phyloP scores from a whole-genome alignment of 2,797 vertebrate species.

The Pogonophryne albipinna region DNA sequence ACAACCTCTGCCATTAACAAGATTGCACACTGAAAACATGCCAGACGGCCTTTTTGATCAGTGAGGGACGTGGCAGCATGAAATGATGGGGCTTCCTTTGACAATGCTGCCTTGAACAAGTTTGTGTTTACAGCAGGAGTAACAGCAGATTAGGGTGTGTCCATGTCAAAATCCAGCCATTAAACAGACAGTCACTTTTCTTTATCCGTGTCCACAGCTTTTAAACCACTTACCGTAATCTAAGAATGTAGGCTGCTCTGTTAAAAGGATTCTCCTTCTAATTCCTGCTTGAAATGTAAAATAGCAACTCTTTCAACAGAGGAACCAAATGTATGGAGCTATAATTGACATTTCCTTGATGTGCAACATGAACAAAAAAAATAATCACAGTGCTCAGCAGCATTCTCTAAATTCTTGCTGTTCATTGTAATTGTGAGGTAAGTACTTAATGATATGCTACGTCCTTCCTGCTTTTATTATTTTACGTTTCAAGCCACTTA shows the following conservation, averaged over 20 bases:
- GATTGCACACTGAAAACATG: conserved; percentile 31
- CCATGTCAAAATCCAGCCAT: conserved; percentile 77
- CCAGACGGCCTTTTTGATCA: conserved; percentile 41
- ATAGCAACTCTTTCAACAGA: conserved; percentile 63
- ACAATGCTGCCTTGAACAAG: conserved; percentile 74
- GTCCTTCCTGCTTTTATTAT: conserved; percentile 23
- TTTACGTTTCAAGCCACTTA: conserved; percentile 2
- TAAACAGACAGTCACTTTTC: conserved; percentile 75
- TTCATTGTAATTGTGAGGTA: conserved; percentile 15
- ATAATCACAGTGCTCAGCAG: conserved; percentile 33
- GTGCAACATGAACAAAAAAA: conserved; percentile 34
- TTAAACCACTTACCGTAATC: conserved; percentile 76
- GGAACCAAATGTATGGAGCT: conserved; percentile 42
- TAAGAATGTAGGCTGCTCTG: conserved; percentile 66
- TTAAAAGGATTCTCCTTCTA: conserved; percentile 69
- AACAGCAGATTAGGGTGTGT: conserved; percentile 82
- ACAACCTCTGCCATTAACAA: conserved; percentile 21
- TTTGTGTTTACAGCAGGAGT: conserved; percentile 77
- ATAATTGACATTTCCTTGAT: conserved; percentile 61
- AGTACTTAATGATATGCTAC: conserved; percentile 33
- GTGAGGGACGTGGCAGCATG: conserved; percentile 30
- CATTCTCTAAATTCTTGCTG: conserved; percentile 23
- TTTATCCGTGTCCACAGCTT: conserved; percentile 78
- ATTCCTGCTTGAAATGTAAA: conserved; percentile 80
- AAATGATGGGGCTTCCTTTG: conserved; percentile 66